phyloP scores from a whole-genome alignment of 2,888 invertebrate genomes.

The Drosophila lutescens region DNA sequence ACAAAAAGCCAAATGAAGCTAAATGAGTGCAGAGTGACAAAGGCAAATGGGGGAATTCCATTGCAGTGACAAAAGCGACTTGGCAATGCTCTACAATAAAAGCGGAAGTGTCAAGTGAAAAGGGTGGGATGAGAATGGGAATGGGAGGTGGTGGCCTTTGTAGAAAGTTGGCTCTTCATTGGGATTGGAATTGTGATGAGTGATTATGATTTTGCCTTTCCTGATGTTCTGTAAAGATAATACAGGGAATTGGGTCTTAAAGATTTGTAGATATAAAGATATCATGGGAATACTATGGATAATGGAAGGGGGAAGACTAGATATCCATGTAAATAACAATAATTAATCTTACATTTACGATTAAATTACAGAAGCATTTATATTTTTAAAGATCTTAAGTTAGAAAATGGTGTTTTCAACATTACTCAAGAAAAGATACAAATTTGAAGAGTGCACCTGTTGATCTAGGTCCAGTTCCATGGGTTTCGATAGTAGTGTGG shows the following conservation, averaged over 20 bases:
- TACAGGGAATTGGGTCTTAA: neutral
- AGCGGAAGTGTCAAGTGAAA: slow-evolving; percentile 27
- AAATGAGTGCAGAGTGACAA: slow-evolving; percentile 76
- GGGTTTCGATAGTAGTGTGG: neutral
- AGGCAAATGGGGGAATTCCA: slow-evolving; percentile 35
- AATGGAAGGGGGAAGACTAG: too few species aligned
- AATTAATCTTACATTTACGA: neutral
- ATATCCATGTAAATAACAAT: too few species aligned
- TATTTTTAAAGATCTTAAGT: neutral
- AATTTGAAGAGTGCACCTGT: slow-evolving; percentile 6
- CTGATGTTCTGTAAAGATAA: slow-evolving; percentile 28
- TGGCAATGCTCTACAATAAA: slow-evolving; percentile 22
- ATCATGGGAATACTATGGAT: too few species aligned
- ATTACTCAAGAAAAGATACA: neutral
- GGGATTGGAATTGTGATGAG: neutral
- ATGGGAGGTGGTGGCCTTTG: slow-evolving; percentile 2
- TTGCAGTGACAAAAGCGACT: slow-evolving; percentile 23
- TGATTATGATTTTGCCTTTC: slow-evolving; percentile 15
- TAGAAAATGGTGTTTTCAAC: too few species aligned
- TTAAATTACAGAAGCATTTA: neutral
- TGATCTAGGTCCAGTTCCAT: neutral
- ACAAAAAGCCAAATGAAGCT: slow-evolving; percentile 74
- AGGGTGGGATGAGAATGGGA: slow-evolving; percentile 13
- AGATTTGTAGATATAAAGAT: neutral
- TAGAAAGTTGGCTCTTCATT: slow-evolving; percentile 18